These are phyloP conservation scores for Hydrochoerus hydrochaeris DNA, from an alignment of 2,113 vertebrate genomes.

Conservation along the genomic window DNA sequence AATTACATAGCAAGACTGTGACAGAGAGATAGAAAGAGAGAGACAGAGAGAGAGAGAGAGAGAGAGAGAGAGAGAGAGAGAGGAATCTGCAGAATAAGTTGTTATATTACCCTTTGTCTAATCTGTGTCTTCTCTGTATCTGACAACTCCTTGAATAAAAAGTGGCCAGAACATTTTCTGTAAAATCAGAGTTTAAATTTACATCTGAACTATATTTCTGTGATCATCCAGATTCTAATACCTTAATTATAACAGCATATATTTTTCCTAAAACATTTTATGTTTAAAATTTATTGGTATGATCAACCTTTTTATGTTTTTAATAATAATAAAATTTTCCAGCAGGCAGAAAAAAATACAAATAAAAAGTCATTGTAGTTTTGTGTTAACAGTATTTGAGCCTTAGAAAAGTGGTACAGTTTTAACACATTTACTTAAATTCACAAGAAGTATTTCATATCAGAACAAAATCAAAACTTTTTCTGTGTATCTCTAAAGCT, in stretches of 20 bases:
- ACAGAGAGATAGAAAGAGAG: not conserved
- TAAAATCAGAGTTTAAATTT: not conserved
- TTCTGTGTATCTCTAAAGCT: not conserved
- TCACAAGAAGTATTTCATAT: not conserved
- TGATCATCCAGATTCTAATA: not conserved
- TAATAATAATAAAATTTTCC: not conserved
- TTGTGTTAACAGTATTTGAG: not conserved
- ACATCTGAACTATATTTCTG: not conserved
- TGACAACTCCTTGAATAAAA: slow-evolving; percentile 9
- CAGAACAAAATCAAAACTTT: not conserved
- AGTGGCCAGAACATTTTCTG: not conserved
- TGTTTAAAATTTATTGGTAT: not conserved
- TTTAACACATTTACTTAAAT: not conserved
- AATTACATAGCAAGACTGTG: not conserved
- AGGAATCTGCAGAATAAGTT: not conserved
- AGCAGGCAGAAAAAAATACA: not conserved
- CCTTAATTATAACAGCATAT: slow-evolving; percentile 7
- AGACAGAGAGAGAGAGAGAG: rapidly evolving
- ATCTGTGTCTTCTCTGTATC: not conserved
- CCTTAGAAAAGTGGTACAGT: not conserved
- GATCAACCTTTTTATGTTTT: not conserved
- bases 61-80: too few species aligned
- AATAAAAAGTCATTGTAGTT: not conserved
- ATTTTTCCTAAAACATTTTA: not conserved
- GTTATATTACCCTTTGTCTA: not conserved